Conservation (phyloP, 2,888 invertebrate species). For the Tenthredo notha region DNA sequence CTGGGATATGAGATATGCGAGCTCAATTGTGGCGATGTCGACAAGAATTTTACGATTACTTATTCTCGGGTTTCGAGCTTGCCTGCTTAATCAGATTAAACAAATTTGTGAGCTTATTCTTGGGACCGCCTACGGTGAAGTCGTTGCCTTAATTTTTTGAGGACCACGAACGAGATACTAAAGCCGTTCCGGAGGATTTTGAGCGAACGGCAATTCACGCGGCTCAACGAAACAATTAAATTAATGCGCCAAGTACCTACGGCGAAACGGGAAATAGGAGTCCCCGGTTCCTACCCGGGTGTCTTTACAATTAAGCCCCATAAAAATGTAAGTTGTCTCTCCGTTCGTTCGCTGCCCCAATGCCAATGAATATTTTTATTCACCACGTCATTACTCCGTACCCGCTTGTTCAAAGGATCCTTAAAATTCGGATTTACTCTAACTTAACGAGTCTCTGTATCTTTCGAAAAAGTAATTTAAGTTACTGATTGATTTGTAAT, state of each 20-base stretch:
- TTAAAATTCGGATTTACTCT: background rate
- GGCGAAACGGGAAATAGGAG: slow-evolving; percentile 37
- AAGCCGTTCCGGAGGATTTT: slow-evolving; percentile 55
- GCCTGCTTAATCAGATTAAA: slow-evolving; percentile 40
- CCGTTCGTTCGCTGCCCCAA: slow-evolving; percentile 53
- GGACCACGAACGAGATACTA: slow-evolving; percentile 56
- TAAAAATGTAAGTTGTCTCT: slow-evolving; percentile 65
- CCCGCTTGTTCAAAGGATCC: slow-evolving; percentile 2
- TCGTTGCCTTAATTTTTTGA: slow-evolving; percentile 60
- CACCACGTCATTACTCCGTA: slow-evolving; percentile 69
- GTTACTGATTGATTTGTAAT: background rate
- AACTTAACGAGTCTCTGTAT: slow-evolving; percentile 9
- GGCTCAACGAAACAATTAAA: slow-evolving; percentile 65
- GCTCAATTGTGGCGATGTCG: slow-evolving; percentile 33
- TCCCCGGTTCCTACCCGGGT: slow-evolving; percentile 56
- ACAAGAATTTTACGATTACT: slow-evolving; percentile 44
- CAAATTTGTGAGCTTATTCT: slow-evolving; percentile 35
- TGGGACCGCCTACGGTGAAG: slow-evolving; percentile 24
- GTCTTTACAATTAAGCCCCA: slow-evolving; percentile 64
- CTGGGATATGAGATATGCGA: background rate
- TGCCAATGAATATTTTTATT: slow-evolving; percentile 73
- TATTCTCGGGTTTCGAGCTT: background rate
- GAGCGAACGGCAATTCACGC: slow-evolving; percentile 50
- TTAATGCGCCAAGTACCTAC: slow-evolving; percentile 62
- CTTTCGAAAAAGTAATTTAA: background rate